Evolutionary conservation across 2,113 vertebrate species (phyloP).

Genomic region (Sphyrna mokarran): DNA sequence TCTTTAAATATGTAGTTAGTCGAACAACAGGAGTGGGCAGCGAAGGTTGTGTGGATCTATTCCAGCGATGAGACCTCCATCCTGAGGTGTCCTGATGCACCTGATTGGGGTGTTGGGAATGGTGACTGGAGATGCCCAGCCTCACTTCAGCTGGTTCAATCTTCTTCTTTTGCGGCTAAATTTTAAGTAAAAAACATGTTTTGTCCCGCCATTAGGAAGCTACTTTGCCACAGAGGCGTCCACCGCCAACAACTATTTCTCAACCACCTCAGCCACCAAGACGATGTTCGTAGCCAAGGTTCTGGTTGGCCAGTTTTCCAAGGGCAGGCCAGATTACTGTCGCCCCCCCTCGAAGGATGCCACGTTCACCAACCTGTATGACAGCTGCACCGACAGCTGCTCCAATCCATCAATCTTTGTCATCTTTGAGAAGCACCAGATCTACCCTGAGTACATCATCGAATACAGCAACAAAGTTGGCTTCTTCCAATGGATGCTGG

Average conservation of each 20-base stretch:
- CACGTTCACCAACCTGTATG: slow-evolving; percentile 45
- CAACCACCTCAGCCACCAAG: neutral
- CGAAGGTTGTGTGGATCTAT: neutral
- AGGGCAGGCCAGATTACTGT: slow-evolving; percentile 40
- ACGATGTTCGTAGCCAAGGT: slow-evolving; percentile 54
- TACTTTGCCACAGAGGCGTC: slow-evolving; percentile 59
- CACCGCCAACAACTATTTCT: slow-evolving; percentile 49
- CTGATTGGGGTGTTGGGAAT: neutral
- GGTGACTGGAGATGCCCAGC: neutral
- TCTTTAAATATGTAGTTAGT: neutral
- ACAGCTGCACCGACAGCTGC: slow-evolving; percentile 53
- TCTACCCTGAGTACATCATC: slow-evolving; percentile 59
- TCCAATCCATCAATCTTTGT: slow-evolving; percentile 56
- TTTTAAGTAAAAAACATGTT: slow-evolving; percentile 3
- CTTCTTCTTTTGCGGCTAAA: neutral
- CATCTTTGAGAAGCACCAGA: slow-evolving; percentile 65
- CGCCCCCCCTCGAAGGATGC: slow-evolving; percentile 45
- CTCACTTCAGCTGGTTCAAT: neutral
- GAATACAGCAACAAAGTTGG: slow-evolving; percentile 39
- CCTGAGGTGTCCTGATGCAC: neutral
- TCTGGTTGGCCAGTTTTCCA: slow-evolving; percentile 50
- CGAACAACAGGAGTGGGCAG: neutral
- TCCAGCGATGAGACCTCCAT: neutral
- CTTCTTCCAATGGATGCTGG: neutral
- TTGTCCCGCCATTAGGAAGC: slow-evolving; percentile 51